Conservation (phyloP, 2,797 vertebrate species). For the Acipenser oxyrinchus region DNA sequence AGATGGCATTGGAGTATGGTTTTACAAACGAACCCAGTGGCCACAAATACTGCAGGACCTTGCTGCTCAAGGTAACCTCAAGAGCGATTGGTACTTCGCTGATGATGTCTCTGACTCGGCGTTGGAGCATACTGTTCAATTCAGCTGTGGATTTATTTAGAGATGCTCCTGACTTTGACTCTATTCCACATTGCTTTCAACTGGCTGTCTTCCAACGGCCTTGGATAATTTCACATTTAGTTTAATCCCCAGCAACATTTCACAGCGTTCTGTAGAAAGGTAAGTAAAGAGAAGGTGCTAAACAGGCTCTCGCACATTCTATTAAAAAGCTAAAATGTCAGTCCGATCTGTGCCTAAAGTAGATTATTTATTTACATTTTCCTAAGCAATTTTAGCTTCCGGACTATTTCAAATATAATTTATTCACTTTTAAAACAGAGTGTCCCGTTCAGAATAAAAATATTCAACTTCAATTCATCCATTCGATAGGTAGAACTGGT, state of each 20-base stretch:
- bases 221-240: background rate
- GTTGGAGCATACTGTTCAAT: background rate
- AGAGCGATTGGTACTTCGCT: background rate
- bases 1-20: background rate
- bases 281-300: too few species aligned
- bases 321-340: too few species aligned
- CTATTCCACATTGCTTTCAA: slow-evolving; percentile 1
- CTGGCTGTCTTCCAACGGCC: background rate
- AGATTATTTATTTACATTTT: too few species aligned
- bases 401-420: too few species aligned
- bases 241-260: background rate
- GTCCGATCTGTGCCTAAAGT: too few species aligned
- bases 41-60: background rate
- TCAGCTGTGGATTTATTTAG: background rate
- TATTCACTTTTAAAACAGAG: too few species aligned
- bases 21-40: background rate
- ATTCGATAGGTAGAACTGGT: too few species aligned
- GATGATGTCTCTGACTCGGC: background rate
- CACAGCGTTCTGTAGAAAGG: background rate
- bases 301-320: too few species aligned
- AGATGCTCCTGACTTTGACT: background rate
- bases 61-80: background rate
- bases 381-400: too few species aligned
- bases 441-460: too few species aligned
- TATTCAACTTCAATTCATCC: too few species aligned